Evolutionary conservation across 1,140 invertebrate genomes (phyloP).

Genomic region (Pinna nobilis): DNA sequence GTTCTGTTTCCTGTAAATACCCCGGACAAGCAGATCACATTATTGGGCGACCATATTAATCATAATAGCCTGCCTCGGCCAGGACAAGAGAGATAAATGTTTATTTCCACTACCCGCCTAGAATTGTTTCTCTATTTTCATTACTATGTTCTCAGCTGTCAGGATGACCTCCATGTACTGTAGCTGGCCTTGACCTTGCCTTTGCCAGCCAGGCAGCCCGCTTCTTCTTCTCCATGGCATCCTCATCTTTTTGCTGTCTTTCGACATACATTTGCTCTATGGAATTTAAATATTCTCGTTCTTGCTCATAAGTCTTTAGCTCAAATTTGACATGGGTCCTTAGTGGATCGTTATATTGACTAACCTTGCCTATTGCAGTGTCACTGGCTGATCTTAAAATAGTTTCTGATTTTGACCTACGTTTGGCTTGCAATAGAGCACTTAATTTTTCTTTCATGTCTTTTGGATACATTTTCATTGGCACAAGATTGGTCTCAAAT

Average conservation of each 20-base stretch:
- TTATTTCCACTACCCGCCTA: no score
- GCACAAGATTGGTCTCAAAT: slow-evolving; percentile 55
- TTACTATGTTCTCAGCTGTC: slow-evolving; percentile 18
- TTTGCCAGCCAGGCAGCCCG: slow-evolving; percentile 64
- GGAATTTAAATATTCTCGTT: slow-evolving; percentile 57
- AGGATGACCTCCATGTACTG: slow-evolving; percentile 6
- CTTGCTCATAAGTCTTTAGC: slow-evolving; percentile 67
- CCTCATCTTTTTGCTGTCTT: slow-evolving; percentile 49
- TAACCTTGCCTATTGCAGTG: slow-evolving; percentile 61
- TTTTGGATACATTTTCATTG: slow-evolving; percentile 71
- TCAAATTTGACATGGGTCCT: slow-evolving; percentile 68
- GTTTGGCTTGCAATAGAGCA: slow-evolving; percentile 54
- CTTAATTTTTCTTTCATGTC: slow-evolving; percentile 64
- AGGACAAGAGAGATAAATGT: no score
- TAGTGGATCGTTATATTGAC: slow-evolving; percentile 67
- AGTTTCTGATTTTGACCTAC: slow-evolving; percentile 47
- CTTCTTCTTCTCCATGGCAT: slow-evolving; percentile 57
- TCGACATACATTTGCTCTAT: slow-evolving; percentile 55
- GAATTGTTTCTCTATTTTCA: no score
- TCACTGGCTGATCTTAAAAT: slow-evolving; percentile 48
- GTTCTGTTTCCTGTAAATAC: no score
- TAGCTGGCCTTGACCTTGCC: slow-evolving; percentile 44
- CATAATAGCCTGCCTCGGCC: no score
- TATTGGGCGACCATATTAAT: no score
- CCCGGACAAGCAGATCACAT: no score